Evolutionary conservation across 2,797 vertebrate species (phyloP).

Genomic region (Rachycentron canadum): DNA sequence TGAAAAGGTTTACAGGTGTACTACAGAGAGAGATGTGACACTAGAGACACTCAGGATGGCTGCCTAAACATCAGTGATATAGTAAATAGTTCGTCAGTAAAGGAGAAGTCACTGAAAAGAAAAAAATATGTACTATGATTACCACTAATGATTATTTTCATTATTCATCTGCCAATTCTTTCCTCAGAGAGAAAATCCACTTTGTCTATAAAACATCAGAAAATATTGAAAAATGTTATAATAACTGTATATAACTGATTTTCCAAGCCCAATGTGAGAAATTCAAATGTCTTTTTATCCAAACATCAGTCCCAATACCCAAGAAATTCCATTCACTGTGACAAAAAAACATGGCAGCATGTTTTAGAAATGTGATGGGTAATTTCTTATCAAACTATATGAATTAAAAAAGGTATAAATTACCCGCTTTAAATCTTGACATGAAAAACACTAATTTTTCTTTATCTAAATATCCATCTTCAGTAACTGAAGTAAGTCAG

Average conservation of each 20-base stretch:
- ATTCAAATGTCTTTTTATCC: background rate
- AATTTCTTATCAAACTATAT: background rate
- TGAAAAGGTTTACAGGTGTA: slow-evolving; percentile 13
- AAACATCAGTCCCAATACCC: background rate
- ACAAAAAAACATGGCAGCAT: background rate
- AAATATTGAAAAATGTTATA: too few species aligned
- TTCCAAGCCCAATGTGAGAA: background rate
- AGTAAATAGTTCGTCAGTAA: slow-evolving; percentile 46
- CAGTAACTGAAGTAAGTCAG: slow-evolving; percentile 1
- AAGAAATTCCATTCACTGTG: background rate
- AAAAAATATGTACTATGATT: background rate
- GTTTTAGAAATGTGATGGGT: background rate
- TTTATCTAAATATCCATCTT: slow-evolving; percentile 10
- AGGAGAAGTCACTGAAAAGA: slow-evolving; percentile 11
- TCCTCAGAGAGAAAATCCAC: background rate
- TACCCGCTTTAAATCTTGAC: background rate
- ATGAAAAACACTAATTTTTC: background rate
- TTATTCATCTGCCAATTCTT: background rate
- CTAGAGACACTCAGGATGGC: slow-evolving; percentile 1
- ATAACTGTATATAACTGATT: too few species aligned
- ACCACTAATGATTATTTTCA: slow-evolving; percentile 2
- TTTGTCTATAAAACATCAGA: background rate
- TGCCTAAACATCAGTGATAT: slow-evolving; percentile 4
- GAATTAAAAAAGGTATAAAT: slow-evolving; percentile 1
- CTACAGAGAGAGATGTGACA: slow-evolving; percentile 26